Percentiles rank a stretch among this genome's conserved stretches.
phyloP scores from a whole-genome alignment of 2,113 vertebrate genomes.

The Microtus pennsylvanicus region DNA sequence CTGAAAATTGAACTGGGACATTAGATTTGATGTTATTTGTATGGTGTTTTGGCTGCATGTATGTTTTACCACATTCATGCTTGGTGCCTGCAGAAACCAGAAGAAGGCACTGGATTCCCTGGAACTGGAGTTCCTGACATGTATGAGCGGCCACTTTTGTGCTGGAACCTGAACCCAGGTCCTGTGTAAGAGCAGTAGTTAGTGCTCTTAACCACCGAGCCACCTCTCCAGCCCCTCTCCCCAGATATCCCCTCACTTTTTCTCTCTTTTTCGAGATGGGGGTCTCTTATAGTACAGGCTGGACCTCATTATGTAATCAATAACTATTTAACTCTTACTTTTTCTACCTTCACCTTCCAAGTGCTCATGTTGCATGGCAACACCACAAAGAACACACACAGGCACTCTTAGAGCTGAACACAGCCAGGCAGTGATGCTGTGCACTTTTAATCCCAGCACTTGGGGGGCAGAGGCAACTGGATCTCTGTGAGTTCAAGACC shows the following conservation, averaged over 20 bases:
- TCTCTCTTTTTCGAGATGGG: background rate
- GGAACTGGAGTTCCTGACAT: background rate
- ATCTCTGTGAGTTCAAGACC: background rate
- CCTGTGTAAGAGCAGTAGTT: background rate
- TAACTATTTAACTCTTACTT: background rate
- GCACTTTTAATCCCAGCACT: background rate
- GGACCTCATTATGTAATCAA: background rate
- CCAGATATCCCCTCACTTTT: no score
- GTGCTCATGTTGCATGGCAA: background rate
- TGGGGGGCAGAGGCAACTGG: background rate
- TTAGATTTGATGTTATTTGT: background rate
- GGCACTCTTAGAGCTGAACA: background rate
- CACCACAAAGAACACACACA: background rate
- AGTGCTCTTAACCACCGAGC: background rate
- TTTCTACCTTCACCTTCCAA: no score
- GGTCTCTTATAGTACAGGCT: background rate
- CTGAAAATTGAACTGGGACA: background rate
- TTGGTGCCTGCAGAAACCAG: background rate
- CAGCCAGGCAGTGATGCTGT: background rate
- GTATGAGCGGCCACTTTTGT: background rate
- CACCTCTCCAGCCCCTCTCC: background rate
- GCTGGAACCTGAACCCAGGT: no score
- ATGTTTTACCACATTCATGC: background rate
- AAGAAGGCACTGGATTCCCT: background rate
- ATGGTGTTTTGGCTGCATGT: background rate